phyloP scores from a whole-genome alignment of 2,797 vertebrate genomes.

The Acanthiza pusilla region DNA sequence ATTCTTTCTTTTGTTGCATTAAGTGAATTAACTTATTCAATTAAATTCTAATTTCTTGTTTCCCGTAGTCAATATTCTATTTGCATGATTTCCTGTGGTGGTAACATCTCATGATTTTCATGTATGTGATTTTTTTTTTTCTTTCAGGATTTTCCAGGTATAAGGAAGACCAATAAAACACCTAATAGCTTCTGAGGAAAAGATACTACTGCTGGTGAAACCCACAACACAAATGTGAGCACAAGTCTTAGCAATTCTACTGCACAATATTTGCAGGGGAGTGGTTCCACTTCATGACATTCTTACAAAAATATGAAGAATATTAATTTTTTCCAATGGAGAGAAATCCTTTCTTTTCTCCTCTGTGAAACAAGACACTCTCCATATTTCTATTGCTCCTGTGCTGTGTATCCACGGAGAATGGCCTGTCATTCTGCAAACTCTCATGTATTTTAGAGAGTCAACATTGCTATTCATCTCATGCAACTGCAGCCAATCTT shows the following conservation, averaged over 20 bases:
- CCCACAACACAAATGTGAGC: not conserved
- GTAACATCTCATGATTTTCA: not conserved
- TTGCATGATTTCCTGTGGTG: not conserved
- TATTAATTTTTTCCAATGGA: not conserved
- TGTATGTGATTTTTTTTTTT: not conserved
- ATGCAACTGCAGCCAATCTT: constrained; percentile 29
- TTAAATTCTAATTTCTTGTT: not conserved
- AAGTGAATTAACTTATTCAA: not conserved
- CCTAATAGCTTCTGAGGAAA: not conserved
- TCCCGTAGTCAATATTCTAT: not conserved
- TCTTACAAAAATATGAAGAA: not conserved
- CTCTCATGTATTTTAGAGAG: constrained; percentile 8
- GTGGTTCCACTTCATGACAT: not conserved
- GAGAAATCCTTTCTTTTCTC: not conserved
- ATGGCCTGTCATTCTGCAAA: not conserved
- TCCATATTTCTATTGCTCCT: not conserved
- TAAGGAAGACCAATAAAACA: not conserved
- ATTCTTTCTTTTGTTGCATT: not conserved
- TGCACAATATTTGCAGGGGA: not conserved
- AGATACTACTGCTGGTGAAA: not conserved
- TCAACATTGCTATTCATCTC: constrained; percentile 41
- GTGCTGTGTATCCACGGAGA: not conserved
- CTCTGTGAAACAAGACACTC: not conserved
- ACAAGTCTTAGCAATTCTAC: not conserved
- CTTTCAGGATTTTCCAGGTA: not conserved